These are phyloP conservation scores for Cygnus atratus DNA, from an alignment of 2,113 vertebrate genomes.

Conservation along the genomic window DNA sequence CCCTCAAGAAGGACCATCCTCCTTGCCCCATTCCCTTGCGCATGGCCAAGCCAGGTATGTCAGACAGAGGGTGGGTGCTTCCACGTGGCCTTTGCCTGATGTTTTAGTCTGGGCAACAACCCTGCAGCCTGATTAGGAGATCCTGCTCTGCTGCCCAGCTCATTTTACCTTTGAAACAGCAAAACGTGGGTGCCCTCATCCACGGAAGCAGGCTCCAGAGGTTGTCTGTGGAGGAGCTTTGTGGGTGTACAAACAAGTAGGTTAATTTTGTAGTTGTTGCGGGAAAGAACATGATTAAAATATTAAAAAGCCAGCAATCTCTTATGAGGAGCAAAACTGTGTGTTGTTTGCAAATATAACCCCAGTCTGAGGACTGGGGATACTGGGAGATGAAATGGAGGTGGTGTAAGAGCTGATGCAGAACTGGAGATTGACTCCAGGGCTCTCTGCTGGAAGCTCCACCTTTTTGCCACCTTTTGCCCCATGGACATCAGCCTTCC, in stretches of 20 bases:
- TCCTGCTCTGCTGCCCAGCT: not conserved
- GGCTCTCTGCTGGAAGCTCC: not conserved
- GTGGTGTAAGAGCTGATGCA: not conserved
- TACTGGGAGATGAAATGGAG: not conserved
- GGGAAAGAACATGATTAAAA: not conserved
- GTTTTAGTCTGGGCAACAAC: not conserved
- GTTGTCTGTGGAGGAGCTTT: not conserved
- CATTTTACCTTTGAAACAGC: not conserved
- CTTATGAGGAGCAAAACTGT: not conserved
- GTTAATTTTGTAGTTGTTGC: not conserved
- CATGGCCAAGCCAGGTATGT: not conserved
- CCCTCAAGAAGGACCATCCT: fast-evolving
- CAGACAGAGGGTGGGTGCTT: not conserved
- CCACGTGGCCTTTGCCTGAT: not conserved
- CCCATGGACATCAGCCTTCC: not conserved
- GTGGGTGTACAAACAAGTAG: not conserved
- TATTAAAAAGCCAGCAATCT: not conserved
- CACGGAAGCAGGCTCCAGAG: not conserved
- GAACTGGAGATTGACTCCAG: not conserved
- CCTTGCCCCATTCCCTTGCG: not conserved
- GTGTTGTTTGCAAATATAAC: not conserved
- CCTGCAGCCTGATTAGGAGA: not conserved
- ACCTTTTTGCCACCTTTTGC: not conserved
- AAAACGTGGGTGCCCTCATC: not conserved
- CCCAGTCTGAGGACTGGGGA: not conserved